Percentiles rank a stretch among this genome's conserved stretches.
These are phyloP conservation scores for Neotoxoptera formosana DNA, from an alignment of 1,140 invertebrate genomes.

Conservation along the genomic window DNA sequence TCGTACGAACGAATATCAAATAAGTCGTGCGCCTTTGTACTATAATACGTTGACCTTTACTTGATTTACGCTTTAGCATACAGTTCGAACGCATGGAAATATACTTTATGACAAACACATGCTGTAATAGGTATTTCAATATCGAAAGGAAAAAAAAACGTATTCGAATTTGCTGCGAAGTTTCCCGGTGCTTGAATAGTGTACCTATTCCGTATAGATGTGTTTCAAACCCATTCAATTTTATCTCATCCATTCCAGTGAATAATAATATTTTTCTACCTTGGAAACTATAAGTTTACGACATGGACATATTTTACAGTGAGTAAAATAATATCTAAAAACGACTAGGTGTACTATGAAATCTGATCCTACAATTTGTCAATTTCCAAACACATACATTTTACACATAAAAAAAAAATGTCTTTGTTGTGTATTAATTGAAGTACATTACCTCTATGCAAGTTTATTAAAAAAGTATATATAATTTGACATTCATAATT, in stretches of 20 bases:
- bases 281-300: not conserved
- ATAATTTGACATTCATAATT: not conserved
- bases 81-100: not conserved
- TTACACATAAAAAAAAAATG: not conserved
- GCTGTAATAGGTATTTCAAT: not conserved
- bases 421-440: not conserved
- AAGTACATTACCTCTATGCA: not conserved
- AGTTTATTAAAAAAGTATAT: not conserved
- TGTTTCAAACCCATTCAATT: conserved; percentile 22
- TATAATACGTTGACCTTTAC: not conserved
- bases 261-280: conserved; percentile 23
- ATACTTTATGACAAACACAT: not conserved
- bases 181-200: not conserved
- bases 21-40: not conserved
- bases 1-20: not conserved
- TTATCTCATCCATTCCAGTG: conserved; percentile 29
- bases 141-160: not conserved
- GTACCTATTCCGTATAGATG: not conserved
- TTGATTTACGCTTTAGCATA: not conserved
- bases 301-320: not conserved
- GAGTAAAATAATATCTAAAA: conserved; percentile 7
- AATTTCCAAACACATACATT: not conserved
- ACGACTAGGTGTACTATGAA: too few species aligned
- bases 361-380: not conserved
- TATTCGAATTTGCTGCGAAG: not conserved